Evolutionary conservation across 2,888 invertebrate species (phyloP).

Genomic region (Lochmaea capreae): DNA sequence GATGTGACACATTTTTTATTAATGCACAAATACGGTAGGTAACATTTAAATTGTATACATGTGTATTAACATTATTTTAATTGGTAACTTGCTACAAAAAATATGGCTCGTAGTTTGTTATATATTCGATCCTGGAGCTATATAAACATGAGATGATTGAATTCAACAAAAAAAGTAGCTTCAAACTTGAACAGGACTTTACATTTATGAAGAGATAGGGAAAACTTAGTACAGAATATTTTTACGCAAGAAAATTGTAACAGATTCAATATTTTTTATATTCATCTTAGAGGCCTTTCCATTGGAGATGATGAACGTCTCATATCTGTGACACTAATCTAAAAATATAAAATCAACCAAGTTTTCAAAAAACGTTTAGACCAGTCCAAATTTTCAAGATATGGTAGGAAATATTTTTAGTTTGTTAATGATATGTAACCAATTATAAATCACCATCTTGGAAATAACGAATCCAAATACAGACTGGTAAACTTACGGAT

Average conservation of each 20-base stretch:
- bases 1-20: slow-evolving; percentile 59
- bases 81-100: slow-evolving; percentile 62
- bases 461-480: no score
- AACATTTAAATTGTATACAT: slow-evolving; percentile 67
- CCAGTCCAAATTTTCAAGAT: background rate
- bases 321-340: no score
- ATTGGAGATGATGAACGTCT: no score
- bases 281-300: no score
- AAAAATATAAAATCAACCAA: background rate
- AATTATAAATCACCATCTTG: background rate
- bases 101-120: slow-evolving; percentile 46
- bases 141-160: slow-evolving; percentile 17
- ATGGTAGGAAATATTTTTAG: background rate
- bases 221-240: slow-evolving; percentile 18
- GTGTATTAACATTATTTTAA: slow-evolving; percentile 63
- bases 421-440: background rate
- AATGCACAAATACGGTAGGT: slow-evolving; percentile 67
- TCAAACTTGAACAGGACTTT: background rate
- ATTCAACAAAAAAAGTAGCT: slow-evolving; percentile 6
- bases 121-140: slow-evolving; percentile 29
- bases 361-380: background rate
- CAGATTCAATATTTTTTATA: no score
- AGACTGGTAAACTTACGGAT: background rate
- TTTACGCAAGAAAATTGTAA: slow-evolving; percentile 11
- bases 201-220: slow-evolving; percentile 17